A percentile compares a stretch with the other conserved stretches of the same genome.
phyloP scores from a whole-genome alignment of 1,140 invertebrate species.

The Globodera ellingtonae region DNA sequence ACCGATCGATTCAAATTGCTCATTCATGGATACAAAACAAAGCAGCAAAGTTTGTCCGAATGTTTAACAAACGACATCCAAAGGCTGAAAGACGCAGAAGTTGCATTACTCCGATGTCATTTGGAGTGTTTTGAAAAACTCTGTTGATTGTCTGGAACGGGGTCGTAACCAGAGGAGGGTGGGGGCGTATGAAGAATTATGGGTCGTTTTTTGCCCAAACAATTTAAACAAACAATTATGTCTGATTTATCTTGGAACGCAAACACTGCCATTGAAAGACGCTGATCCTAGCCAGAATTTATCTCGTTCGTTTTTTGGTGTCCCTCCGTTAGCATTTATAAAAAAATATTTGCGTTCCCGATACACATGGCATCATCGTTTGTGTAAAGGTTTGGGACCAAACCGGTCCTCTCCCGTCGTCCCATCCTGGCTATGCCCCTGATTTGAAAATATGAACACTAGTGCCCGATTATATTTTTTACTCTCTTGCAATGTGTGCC shows the following conservation, averaged over 20 bases:
- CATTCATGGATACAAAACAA: constrained; percentile 24
- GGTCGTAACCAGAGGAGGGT: too few relatives aligned
- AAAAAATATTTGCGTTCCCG: too few relatives aligned
- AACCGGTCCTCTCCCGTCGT: too few relatives aligned
- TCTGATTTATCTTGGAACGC: too few relatives aligned
- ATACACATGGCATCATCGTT: too few relatives aligned
- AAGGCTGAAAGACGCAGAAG: constrained; percentile 46
- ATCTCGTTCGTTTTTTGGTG: too few relatives aligned
- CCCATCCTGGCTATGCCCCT: too few relatives aligned
- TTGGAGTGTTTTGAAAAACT: constrained; percentile 15
- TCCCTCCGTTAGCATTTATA: too few relatives aligned
- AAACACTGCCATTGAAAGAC: too few relatives aligned
- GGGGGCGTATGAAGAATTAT: not conserved
- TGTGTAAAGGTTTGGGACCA: too few relatives aligned
- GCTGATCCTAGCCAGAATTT: too few relatives aligned
- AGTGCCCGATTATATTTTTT: not conserved
- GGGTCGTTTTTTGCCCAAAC: not conserved
- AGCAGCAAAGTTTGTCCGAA: constrained; percentile 18
- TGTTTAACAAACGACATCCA: constrained; percentile 15
- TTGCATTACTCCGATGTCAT: constrained; percentile 25
- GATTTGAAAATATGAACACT: too few relatives aligned
- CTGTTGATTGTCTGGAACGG: not conserved
- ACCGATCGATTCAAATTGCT: constrained; percentile 35
- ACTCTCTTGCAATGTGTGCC: not conserved
- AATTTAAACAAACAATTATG: not conserved